Percentiles rank a stretch among this genome's conserved stretches.
phyloP scores from a whole-genome alignment of 1,140 invertebrate species.

The Grapholita molesta region DNA sequence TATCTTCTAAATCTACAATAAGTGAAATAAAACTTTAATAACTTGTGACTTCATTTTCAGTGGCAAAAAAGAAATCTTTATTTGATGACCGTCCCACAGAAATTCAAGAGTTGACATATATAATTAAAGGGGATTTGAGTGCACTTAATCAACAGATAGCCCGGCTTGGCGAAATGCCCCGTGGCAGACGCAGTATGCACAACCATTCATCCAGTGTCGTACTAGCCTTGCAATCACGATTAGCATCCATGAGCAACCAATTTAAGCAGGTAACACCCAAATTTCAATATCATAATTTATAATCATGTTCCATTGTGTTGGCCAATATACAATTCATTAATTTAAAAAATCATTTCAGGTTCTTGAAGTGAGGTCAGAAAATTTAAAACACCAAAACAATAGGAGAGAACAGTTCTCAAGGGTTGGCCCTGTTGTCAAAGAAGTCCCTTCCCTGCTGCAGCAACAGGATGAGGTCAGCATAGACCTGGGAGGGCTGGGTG shows the following conservation, averaged over 20 bases:
- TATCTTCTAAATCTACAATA: too few species aligned
- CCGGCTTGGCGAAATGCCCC: conserved; percentile 88
- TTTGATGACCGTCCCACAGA: conserved; percentile 98
- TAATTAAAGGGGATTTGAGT: conserved; percentile 97
- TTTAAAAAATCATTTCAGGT: conserved; percentile 75
- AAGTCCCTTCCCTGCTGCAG: conserved; percentile 81
- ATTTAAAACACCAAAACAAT: conserved; percentile 96
- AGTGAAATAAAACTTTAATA: neutral
- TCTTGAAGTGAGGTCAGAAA: conserved; percentile 93
- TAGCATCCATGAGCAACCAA: conserved; percentile 97
- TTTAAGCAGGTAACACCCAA: conserved; percentile 87
- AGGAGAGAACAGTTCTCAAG: conserved; percentile 96
- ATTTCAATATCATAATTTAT: neutral
- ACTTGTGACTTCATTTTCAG: conserved; percentile 80
- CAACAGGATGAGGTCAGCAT: conserved; percentile 89
- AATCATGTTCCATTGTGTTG: neutral
- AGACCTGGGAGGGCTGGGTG: conserved; percentile 87
- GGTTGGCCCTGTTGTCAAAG: conserved; percentile 84
- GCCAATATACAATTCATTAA: neutral
- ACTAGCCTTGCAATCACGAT: conserved; percentile 94
- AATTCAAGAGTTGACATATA: conserved; percentile 98
- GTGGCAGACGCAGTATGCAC: conserved; percentile 88
- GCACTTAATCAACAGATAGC: conserved; percentile 98
- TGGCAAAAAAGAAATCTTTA: conserved; percentile 97
- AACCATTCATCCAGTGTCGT: conserved; percentile 98